Percentiles rank a stretch among this genome's conserved stretches.
phyloP scores from a whole-genome alignment of 2,888 invertebrate genomes.

The Crocallis elinguaria region DNA sequence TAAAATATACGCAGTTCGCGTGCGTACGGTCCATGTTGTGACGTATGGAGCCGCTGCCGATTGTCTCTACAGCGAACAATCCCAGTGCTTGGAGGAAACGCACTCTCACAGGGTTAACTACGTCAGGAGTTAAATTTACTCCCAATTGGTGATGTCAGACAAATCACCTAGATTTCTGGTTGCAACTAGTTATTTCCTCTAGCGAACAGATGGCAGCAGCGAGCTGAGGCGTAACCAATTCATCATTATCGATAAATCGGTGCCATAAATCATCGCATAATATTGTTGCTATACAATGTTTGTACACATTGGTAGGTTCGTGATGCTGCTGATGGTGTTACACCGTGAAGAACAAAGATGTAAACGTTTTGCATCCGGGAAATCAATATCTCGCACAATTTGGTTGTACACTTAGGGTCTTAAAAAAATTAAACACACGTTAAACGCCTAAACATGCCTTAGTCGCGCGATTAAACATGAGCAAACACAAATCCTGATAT shows the following conservation, averaged over 20 bases:
- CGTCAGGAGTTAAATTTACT: conserved; percentile 83
- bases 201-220: conserved; percentile 74
- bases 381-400: conserved; percentile 12
- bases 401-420: conserved; percentile 18
- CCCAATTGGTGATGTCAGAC: conserved; percentile 80
- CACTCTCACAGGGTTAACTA: conserved; percentile 59
- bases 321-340: neutral
- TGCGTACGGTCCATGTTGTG: conserved; percentile 50
- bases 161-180: conserved; percentile 80
- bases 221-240: conserved; percentile 43
- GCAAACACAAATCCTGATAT: no score
- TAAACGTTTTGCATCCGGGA: conserved; percentile 6
- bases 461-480: no score
- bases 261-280: conserved; percentile 24
- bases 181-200: conserved; percentile 64
- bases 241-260: conserved; percentile 26
- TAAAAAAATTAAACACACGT: no score
- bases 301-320: conserved; percentile 28
- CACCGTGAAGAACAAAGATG: neutral
- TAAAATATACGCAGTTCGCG: conserved; percentile 47
- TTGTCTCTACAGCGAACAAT: conserved; percentile 58
- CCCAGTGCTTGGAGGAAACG: conserved; percentile 61
- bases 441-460: no score
- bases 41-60: conserved; percentile 34
- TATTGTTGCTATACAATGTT: conserved; percentile 26